These are phyloP conservation scores for Chelonoidis abingdonii DNA, from an alignment of 2,113 vertebrate species.

Conservation along the genomic window DNA sequence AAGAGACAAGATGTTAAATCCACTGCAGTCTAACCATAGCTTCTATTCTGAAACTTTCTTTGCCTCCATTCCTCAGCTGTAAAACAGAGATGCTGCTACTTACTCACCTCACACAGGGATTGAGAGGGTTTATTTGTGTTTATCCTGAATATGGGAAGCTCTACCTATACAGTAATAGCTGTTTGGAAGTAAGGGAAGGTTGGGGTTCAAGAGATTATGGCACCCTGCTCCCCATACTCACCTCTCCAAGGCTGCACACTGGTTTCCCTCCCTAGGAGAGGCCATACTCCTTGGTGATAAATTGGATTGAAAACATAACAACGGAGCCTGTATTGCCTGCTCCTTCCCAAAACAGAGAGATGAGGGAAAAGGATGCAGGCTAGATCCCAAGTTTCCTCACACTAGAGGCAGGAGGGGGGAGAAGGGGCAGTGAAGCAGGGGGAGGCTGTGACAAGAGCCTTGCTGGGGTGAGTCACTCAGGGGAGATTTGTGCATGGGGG, in stretches of 20 bases:
- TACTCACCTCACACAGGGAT: not conserved
- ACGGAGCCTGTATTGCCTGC: not conserved
- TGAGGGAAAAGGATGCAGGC: not conserved
- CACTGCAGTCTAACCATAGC: accelerated
- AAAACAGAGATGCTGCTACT: not conserved
- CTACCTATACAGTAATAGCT: not conserved
- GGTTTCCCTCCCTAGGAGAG: not conserved
- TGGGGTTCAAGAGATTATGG: not conserved
- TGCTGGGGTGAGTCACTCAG: not conserved
- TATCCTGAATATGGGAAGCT: not conserved
- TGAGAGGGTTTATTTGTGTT: not conserved
- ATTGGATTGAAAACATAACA: not conserved
- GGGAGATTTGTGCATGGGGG: not conserved
- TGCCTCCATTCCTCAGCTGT: not conserved
- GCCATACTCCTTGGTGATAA: not conserved
- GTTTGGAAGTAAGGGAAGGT: not conserved
- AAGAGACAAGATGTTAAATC: not conserved
- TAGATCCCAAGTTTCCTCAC: not conserved
- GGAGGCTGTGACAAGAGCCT: not conserved
- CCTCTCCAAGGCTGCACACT: not conserved
- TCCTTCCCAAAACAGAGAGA: not conserved
- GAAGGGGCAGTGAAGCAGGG: not conserved
- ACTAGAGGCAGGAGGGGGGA: not conserved
- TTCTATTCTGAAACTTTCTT: accelerated
- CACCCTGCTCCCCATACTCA: not conserved